Base-by-base conservation (phyloP, 2,113 vertebrate genomes). In the Corynorhinus townsendii region DNA sequence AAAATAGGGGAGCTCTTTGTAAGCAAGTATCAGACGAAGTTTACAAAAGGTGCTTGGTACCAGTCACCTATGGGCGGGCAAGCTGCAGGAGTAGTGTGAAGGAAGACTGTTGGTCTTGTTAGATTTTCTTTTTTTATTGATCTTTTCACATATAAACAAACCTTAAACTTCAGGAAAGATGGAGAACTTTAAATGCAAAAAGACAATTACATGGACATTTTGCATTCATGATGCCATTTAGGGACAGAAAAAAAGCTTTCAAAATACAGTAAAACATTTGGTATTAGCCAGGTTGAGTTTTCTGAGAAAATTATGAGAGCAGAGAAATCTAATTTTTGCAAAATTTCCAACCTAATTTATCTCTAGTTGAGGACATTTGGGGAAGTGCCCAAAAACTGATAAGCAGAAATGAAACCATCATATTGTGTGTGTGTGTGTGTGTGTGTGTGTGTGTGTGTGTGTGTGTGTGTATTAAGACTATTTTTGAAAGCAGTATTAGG, bases 291-390 rank as follows among this genome's bases (percentile, higher is more conserved):
- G n/a, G 7, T n/a, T 77, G 83, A 59, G 16, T 85, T 93, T 93
- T 66, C 76, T 81, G 30, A 90, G 69, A 79, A 91, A 93, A 83
- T 38, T 81, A 15, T 11, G 19, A 83, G 49, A 68, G 17, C 56
- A 84, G 30, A 90, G 69, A 86, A 59, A 75, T 94, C 24, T 94
- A 85, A 47, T 76, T 93, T 96, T 43, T 90, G 64, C 47, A 59
- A 66, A 76, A 64, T 91, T 76, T 91, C 69, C 56, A 77, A 59
- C 47, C 24, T 69, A 40, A 87, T 82, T 92, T 87, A 33, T 40
- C 11, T 79, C 68, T 56, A 64, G 24, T 68, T 93, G 56, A 56
- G 47, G 76, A 94, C 38, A 38, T 79, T 82, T 93, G 83, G 24
- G 64, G 17, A 87, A 64, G 43, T 72, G 22, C n/a, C 64, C 16